Evolutionary conservation across 2,888 invertebrate genomes (phyloP), one percentile per base, ranked within the genome.

Genomic region (Pristionchus maxplancki): DNA sequence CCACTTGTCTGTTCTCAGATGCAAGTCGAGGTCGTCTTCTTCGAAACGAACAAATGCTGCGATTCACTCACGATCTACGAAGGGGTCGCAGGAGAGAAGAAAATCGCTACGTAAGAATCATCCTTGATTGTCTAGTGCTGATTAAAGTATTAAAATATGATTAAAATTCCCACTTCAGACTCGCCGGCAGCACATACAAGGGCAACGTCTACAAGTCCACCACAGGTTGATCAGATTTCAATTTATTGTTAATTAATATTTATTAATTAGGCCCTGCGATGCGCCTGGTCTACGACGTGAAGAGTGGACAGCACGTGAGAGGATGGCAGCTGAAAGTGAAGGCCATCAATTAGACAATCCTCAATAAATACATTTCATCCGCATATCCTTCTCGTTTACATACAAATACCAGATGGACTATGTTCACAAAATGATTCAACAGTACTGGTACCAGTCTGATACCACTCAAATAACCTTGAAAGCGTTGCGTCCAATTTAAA

Each of bases 21-120:
- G 8, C 53, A 83, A 83, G 53, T 83, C 6, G 31, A 28, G 13
- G 82, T 83, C 3, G 9, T 83, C 53, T 83, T 83, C 82, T 83
- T 83, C 82, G 82, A 83, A 24, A 83, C 82, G 53, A 83, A 83
- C 37, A 53, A 34, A 83, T 83, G 82, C 53, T 83, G 82, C 34
- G 82, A 83, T 83, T n/a, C 82, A 4, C 82, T 83, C 53, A 31
- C 53, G 8, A 83, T 83, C 24, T 53, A 53, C 34, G 82, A 83
- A 53, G 82, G 82, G 53, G 20, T 83, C 44, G 50, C 82, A 15
- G 82, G 82, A 9, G 82, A 53, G 0, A 53, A 83, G 53, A 53
- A 83, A 24, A 83, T 83, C 15, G 82, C 82, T 11, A 83, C 31
- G 82, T 83, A 24, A 34, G 82, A 4, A 28, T 28, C 1, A n/a